Evolutionary conservation across 92 coral and sea anemone genomes (phyloP), one percentile per base, ranked within the genome.

Genomic region (Porites lobata): DNA sequence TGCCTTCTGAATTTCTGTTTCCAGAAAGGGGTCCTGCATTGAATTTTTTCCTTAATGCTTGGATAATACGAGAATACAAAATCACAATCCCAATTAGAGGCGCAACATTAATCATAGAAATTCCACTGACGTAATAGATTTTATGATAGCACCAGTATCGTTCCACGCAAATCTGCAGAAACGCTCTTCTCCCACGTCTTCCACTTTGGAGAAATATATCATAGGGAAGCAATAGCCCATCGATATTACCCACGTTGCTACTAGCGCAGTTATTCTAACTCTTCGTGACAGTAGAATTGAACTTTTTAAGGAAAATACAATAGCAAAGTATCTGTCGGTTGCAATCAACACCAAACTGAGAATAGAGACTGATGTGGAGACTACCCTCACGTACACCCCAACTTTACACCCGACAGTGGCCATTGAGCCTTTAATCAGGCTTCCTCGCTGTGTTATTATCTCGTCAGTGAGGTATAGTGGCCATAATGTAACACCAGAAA

Each of bases 331-430:
- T 69, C 86, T 81, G 67, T 69, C 77, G 3, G 56, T 68, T 51
- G 86, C 76, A 17, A 69, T 81, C 22, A 69, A 54, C 67, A 81
- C 77, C 77, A 81, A 17, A 68, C 77, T 79, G n/a, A 78, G 58
- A 26, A 78, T 78, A 17, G 83, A 79, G 1, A 79, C 83, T 15
- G 43, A 59, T 20, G 24, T 11, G 10, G 83, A 79, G 15, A 65
- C 43, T 69, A 19, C 50, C 50, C 72, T 79, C 1, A 64, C 24
- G 15, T 15, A 79, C 19, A 79, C 50, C n/a, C 83, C 83, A 11
- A 79, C 72, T 79, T 65, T 81, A 14, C 86, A 81, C 2, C 77
- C 86, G 53, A 8, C 19, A 15, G 86, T 81, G 9, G 86, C 86
- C 56, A 81, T 77, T 15, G 86, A 12, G 18, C 86, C 86, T 58